Evolutionary conservation across 2,797 vertebrate genomes (phyloP).

Genomic region (Circus cinereus): DNA sequence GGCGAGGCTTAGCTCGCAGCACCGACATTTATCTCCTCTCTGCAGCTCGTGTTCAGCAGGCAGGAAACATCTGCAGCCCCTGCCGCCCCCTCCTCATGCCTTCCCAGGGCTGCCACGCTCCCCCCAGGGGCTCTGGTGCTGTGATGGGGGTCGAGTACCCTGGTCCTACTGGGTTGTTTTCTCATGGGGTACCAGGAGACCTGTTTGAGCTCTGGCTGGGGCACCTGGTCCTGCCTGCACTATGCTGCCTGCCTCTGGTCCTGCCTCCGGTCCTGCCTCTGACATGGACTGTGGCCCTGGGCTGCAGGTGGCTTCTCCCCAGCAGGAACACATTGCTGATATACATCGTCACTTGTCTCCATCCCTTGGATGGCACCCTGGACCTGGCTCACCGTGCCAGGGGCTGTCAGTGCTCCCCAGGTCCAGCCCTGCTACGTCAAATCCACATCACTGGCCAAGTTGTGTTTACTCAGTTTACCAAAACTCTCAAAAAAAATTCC

Average conservation of each 20-base stretch:
- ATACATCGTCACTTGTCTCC: not conserved
- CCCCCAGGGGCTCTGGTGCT: not conserved
- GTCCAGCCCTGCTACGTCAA: fast-evolving
- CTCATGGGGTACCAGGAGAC: not conserved
- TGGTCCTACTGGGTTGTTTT: not conserved
- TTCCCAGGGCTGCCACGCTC: not conserved
- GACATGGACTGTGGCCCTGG: not conserved
- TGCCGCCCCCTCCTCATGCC: not conserved
- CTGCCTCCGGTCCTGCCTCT: not conserved
- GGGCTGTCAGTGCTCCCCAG: not conserved
- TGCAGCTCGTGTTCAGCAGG: not conserved
- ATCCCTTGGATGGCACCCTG: not conserved
- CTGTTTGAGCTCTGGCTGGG: not conserved
- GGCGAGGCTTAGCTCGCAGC: not conserved
- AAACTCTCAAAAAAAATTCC: not conserved
- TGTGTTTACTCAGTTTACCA: not conserved
- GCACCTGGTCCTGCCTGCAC: not conserved
- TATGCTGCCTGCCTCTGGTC: not conserved
- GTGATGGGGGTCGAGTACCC: fast-evolving
- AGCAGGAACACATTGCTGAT: not conserved
- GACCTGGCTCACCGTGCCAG: not conserved
- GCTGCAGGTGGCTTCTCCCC: not conserved
- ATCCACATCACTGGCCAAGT: not conserved
- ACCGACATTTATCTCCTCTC: conserved; percentile 15
- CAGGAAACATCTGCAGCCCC: conserved; percentile 5